Base-by-base conservation (phyloP, 2,113 vertebrate genomes). In the Myxocyprinus asiaticus region DNA sequence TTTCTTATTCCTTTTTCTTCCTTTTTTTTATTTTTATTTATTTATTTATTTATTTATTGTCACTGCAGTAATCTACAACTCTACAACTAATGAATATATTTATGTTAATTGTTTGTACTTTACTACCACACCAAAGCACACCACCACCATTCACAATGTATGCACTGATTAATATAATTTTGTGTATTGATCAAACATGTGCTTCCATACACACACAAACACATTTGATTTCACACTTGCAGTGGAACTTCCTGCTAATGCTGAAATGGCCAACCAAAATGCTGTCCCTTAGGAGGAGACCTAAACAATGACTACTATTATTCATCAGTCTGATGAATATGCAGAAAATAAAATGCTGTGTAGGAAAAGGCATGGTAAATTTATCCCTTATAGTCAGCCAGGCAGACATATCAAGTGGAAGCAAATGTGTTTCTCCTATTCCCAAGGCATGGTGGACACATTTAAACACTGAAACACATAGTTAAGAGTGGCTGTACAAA, bases 301-400 rank as follows among this genome's bases (percentile, higher is more conserved):
- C 47, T 61, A 66, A 63, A 81, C 76, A 77, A 81, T 82, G 76
- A 76, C 51, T 33, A 65, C 56, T 75, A 74, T 79, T 79, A 79
- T 86, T 69, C 59, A 69, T 75, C 75, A 78, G 50, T 33, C 45
- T 33, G 22, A 69, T 80, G 55, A 15, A 7, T 58, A 63, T 58
- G 61, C 47, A 53, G n/a, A 6, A 15, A 77, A 67, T 43, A 55
- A 75, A 76, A 62, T 43, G 17, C 78, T 83, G 22, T 42, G n/a
- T 44, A 42, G 78, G 64, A 48, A 33, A 73, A 74, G 61, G 53
- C 22, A 80, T 77, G 76, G 61, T 44, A 45, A 14, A 76, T 84
- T 72, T 79, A 72, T 48, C 51, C 64, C 51, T 65, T 67, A 58
- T 42, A 59, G 43, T 65, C 72, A 61, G 47, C 45, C 17, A 10